phyloP scores from a whole-genome alignment of 2,797 vertebrate species.

The Enteromius radiatus region DNA sequence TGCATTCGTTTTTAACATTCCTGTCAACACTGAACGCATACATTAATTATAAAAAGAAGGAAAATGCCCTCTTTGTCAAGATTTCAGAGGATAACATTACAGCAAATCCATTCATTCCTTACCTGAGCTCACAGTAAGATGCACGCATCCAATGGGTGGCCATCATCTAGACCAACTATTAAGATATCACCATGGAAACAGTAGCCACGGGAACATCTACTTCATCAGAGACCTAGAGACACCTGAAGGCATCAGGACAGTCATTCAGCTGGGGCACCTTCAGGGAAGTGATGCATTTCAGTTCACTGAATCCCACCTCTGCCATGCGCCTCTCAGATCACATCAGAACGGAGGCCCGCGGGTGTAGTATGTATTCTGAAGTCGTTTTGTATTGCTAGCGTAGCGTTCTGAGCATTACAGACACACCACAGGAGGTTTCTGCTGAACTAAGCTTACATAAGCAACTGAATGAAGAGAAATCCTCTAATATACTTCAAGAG shows the following conservation, averaged over 20 bases:
- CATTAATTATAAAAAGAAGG: neutral
- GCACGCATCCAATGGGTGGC: neutral
- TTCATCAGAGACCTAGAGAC: neutral
- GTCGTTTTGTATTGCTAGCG: neutral
- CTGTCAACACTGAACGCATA: neutral
- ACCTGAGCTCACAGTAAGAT: neutral
- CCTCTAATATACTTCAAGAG: too few species aligned
- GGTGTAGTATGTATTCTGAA: neutral
- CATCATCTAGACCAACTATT: conserved; percentile 1
- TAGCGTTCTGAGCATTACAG: neutral
- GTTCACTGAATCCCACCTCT: neutral
- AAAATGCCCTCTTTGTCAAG: neutral
- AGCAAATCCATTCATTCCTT: neutral
- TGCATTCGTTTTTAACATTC: neutral
- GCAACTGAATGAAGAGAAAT: neutral
- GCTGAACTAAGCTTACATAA: neutral
- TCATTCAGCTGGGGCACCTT: neutral
- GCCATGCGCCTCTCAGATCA: neutral
- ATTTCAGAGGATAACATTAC: neutral
- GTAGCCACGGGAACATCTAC: neutral
- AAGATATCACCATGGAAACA: conserved; percentile 27
- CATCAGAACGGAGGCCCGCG: neutral
- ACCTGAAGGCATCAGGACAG: neutral
- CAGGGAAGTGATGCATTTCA: neutral
- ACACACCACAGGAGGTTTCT: neutral